Percentiles rank a stretch among this genome's conserved stretches.
Conservation (phyloP, 2,797 vertebrate genomes). For the Manis javanica region DNA sequence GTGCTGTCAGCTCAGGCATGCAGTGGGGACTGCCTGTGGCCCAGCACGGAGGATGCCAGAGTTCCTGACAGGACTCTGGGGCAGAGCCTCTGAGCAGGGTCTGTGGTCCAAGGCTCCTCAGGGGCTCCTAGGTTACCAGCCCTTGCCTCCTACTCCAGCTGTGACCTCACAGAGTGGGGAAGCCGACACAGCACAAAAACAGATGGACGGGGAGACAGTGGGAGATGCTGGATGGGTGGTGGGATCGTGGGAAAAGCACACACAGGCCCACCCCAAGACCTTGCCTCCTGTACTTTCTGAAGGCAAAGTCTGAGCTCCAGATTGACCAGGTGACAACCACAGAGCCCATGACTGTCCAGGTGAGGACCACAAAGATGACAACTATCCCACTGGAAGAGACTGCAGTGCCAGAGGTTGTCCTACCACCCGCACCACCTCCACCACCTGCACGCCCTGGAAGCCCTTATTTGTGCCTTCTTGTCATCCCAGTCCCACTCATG, state of each 20-base stretch:
- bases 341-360: too few species aligned
- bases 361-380: too few species aligned
- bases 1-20: accelerated
- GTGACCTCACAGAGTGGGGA: background rate
- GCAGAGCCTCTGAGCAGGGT: background rate
- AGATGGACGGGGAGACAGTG: too few species aligned
- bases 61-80: background rate
- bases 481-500: too few species aligned
- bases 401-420: too few species aligned
- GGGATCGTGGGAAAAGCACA: background rate
- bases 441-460: too few species aligned
- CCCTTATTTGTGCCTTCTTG: too few species aligned
- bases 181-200: accelerated
- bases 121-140: background rate
- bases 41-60: background rate
- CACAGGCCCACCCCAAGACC: background rate
- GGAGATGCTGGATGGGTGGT: background rate
- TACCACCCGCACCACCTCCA: too few species aligned
- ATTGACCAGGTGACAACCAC: too few species aligned
- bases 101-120: background rate
- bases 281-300: background rate
- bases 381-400: too few species aligned
- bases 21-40: background rate
- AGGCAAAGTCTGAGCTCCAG: background rate
- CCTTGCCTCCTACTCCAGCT: background rate